These are phyloP conservation scores for Rhagologus leucostigma DNA, from an alignment of 2,113 vertebrate species.

Conservation along the genomic window DNA sequence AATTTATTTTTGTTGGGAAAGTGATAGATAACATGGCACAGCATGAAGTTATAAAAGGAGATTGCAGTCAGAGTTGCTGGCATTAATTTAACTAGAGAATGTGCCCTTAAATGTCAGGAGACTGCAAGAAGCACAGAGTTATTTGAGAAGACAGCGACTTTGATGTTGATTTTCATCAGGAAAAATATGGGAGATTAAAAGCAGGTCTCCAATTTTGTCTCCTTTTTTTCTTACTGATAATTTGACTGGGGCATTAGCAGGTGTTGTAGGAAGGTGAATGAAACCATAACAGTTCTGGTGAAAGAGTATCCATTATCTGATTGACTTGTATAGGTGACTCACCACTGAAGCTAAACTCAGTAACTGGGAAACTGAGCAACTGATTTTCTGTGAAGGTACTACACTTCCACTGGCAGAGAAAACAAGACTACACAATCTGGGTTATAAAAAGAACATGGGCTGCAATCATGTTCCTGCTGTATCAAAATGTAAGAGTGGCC, in stretches of 20 bases:
- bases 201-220: not conserved
- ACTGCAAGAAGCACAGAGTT: conserved; percentile 30
- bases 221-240: not conserved
- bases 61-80: conserved; percentile 54
- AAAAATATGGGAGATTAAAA: conserved; percentile 28
- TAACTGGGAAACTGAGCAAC: not conserved
- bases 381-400: not conserved
- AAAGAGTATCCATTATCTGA: not conserved
- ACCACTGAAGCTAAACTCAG: not conserved
- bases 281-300: not conserved
- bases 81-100: conserved; percentile 44
- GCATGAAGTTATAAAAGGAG: conserved; percentile 52
- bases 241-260: not conserved
- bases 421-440: not conserved
- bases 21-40: conserved; percentile 29
- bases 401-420: not conserved
- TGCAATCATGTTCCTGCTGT: not conserved
- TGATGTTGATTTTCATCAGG: conserved; percentile 36
- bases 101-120: conserved; percentile 62
- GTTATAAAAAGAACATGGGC: not conserved
- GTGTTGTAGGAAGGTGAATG: not conserved
- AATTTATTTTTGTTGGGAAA: conserved; percentile 37
- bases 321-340: not conserved
- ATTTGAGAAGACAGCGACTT: conserved; percentile 53
- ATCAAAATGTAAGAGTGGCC: not conserved